phyloP scores from a whole-genome alignment of 2,797 vertebrate genomes.

The Natrix natrix region DNA sequence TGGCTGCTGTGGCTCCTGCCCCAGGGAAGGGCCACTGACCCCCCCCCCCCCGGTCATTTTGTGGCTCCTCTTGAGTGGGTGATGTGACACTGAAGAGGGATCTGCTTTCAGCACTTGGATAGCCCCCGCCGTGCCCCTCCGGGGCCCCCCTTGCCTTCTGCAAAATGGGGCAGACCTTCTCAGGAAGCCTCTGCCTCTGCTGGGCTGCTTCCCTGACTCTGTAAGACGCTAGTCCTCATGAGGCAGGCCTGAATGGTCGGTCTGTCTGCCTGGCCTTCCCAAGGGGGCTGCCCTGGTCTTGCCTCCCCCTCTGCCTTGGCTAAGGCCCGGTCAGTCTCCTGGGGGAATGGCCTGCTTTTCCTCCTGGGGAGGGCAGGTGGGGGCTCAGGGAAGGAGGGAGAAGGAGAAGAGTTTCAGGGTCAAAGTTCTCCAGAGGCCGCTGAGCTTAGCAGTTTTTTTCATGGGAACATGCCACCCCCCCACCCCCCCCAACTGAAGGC shows the following conservation, averaged over 20 bases:
- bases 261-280: neutral
- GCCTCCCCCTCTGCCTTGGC: neutral
- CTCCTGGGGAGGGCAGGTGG: neutral
- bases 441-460: neutral
- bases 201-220: no score
- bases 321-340: neutral
- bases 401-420: neutral
- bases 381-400: neutral
- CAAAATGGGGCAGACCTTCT: no score
- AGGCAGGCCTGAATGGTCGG: neutral
- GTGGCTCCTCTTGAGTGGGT: neutral
- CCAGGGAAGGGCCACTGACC: neutral
- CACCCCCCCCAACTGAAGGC: neutral
- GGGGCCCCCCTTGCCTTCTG: neutral
- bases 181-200: no score
- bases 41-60: neutral
- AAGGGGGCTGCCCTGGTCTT: neutral
- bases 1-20: neutral
- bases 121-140: fast-evolving
- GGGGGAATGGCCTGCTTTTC: neutral
- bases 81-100: neutral
- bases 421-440: neutral
- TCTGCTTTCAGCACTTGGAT: neutral
- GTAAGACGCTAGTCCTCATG: neutral
- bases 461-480: neutral